Evolutionary conservation across 2,888 invertebrate species (phyloP).

Genomic region (Neoascia interrupta): DNA sequence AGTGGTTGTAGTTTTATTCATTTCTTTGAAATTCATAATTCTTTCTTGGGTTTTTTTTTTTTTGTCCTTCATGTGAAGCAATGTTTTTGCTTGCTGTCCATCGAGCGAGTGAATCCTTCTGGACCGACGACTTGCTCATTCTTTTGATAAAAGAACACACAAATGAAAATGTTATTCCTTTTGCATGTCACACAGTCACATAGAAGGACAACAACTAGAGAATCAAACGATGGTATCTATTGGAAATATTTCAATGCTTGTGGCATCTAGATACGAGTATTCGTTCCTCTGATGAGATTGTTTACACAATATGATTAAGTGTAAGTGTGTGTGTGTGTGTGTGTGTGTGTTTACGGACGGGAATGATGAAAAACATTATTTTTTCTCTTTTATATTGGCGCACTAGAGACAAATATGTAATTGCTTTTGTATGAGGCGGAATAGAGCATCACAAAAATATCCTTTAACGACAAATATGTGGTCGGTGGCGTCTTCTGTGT

Average conservation of each 20-base stretch:
- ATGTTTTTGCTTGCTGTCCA: constrained; percentile 9
- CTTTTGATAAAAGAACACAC: constrained; percentile 25
- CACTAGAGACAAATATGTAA: no score
- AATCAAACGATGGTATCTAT: constrained; percentile 67
- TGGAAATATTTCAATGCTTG: constrained; percentile 64
- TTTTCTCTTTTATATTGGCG: no score
- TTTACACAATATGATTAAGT: constrained; percentile 65
- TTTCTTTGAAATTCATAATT: constrained; percentile 38
- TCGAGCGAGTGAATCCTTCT: no score
- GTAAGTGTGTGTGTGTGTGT: constrained; percentile 42
- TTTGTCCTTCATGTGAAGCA: background rate
- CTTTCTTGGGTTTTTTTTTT: background rate
- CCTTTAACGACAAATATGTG: no score
- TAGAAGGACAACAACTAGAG: constrained; percentile 19
- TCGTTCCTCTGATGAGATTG: constrained; percentile 63
- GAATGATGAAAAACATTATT: constrained; percentile 62
- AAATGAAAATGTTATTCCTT: constrained; percentile 51
- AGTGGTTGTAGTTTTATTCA: constrained; percentile 5
- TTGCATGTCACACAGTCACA: constrained; percentile 34
- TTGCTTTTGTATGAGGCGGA: no score
- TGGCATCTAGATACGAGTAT: constrained; percentile 63
- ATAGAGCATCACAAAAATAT: no score
- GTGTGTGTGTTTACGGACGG: constrained; percentile 60
- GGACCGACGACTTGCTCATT: no score
- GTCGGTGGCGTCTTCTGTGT: no score